phyloP scores from a whole-genome alignment of 1,140 invertebrate genomes.

The Meloidogyne chitwoodi region DNA sequence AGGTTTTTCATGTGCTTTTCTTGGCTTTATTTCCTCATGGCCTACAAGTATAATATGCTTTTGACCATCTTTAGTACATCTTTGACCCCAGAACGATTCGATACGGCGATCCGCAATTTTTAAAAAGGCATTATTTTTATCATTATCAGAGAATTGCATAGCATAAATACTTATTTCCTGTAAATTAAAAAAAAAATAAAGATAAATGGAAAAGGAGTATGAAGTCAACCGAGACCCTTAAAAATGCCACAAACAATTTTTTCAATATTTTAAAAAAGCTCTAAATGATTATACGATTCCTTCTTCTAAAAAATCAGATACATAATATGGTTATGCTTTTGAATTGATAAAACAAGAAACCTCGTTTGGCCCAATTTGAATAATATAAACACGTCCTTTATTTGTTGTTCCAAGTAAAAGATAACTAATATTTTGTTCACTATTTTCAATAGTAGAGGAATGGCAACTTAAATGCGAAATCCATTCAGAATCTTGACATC shows the following conservation, averaged over 20 bases:
- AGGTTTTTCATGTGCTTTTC: background rate
- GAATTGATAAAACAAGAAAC: background rate
- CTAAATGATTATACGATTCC: too few relatives aligned
- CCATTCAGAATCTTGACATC: constrained; percentile 1
- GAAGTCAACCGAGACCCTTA: too few relatives aligned
- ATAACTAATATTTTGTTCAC: background rate
- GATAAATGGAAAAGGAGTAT: too few relatives aligned
- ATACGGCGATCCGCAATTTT: background rate
- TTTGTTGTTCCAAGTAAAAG: constrained; percentile 6
- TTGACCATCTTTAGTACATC: background rate
- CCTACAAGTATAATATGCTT: background rate
- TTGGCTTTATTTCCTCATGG: background rate
- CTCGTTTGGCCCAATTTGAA: background rate
- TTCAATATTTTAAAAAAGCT: too few relatives aligned
- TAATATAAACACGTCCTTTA: background rate
- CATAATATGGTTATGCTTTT: too few relatives aligned
- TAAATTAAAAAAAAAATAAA: background rate
- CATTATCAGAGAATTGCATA: background rate
- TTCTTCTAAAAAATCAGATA: too few relatives aligned
- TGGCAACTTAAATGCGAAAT: background rate
- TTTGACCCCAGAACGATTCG: constrained; percentile 8
- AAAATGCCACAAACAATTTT: too few relatives aligned
- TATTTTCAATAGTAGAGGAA: background rate
- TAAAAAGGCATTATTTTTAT: background rate
- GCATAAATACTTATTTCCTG: background rate